These are phyloP conservation scores for Congeria kusceri DNA, from an alignment of 2,888 invertebrate genomes.

Conservation along the genomic window DNA sequence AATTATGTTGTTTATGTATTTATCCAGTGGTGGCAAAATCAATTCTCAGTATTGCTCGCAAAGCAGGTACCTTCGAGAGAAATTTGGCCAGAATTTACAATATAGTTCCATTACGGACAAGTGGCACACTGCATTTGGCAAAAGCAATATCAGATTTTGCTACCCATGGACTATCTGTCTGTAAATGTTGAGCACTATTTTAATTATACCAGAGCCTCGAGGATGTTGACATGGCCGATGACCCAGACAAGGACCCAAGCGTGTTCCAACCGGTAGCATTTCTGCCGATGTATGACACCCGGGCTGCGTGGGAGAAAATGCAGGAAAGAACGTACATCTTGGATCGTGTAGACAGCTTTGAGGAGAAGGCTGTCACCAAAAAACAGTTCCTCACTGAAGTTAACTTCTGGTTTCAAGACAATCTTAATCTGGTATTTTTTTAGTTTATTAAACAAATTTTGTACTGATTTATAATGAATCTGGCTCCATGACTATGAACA, in stretches of 20 bases:
- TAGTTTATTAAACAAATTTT: neutral
- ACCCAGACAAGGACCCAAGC: slow-evolving; percentile 31
- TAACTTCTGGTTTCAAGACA: slow-evolving; percentile 52
- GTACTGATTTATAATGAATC: too few species aligned
- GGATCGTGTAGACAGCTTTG: slow-evolving; percentile 42
- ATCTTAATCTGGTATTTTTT: slow-evolving; percentile 48
- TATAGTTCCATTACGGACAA: too few species aligned
- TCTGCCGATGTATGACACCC: slow-evolving; percentile 28
- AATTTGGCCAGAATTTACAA: too few species aligned
- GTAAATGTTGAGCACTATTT: too few species aligned
- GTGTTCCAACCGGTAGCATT: neutral
- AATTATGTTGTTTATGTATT: too few species aligned
- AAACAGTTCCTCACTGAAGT: slow-evolving; percentile 53
- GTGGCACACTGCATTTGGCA: too few species aligned
- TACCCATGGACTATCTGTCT: too few species aligned
- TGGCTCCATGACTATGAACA: too few species aligned
- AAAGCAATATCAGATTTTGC: too few species aligned
- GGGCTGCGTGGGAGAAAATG: slow-evolving; percentile 51
- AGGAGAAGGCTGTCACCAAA: slow-evolving; percentile 41
- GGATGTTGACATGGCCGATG: slow-evolving; percentile 50
- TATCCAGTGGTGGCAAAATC: too few species aligned
- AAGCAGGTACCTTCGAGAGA: too few species aligned
- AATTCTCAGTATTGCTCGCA: too few species aligned
- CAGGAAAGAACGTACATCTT: slow-evolving; percentile 39
- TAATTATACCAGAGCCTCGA: slow-evolving; percentile 58